These are phyloP conservation scores for Malacoctenus gilli DNA, from an alignment of 2,797 vertebrate genomes.

Conservation along the genomic window DNA sequence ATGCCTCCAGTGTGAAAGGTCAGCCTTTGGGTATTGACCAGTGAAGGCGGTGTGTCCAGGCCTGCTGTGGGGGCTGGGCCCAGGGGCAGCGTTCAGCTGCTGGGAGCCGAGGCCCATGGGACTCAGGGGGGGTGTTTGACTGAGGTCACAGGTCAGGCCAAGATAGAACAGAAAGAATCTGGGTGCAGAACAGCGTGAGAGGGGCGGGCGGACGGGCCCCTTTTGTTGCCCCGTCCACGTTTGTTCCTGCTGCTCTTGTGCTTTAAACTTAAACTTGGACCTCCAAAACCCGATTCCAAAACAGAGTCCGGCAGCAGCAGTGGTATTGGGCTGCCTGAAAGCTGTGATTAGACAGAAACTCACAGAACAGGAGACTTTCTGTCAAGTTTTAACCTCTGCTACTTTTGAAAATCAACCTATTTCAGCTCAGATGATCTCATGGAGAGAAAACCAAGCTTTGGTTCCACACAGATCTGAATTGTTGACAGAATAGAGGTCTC, in stretches of 20 bases:
- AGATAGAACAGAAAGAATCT: conserved; percentile 82
- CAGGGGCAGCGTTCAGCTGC: conserved; percentile 75
- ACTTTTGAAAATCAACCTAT: neutral
- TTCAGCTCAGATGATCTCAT: neutral
- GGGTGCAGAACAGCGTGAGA: conserved; percentile 66
- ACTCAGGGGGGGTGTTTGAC: conserved; percentile 68
- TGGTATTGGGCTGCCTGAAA: neutral
- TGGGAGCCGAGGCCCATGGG: conserved; percentile 75
- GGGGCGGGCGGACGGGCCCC: conserved; percentile 65
- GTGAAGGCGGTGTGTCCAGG: conserved; percentile 64
- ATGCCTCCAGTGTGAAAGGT: conserved; percentile 75
- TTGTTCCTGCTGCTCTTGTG: conserved; percentile 46
- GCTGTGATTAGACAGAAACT: neutral
- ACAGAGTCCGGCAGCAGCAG: neutral
- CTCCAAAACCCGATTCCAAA: conserved; percentile 22
- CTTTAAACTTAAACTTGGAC: conserved; percentile 66
- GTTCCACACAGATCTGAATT: neutral
- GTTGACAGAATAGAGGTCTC: neutral
- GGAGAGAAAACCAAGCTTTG: neutral
- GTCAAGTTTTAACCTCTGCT: neutral
- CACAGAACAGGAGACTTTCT: conserved; percentile 1
- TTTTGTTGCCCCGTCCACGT: conserved; percentile 66
- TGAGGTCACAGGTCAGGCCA: conserved; percentile 76
- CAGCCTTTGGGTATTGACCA: conserved; percentile 75
- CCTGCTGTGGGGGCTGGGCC: conserved; percentile 65